Percentiles rank a stretch among this genome's conserved stretches.
phyloP scores from a whole-genome alignment of 2,113 vertebrate genomes.

The Corythornis vintsioides region DNA sequence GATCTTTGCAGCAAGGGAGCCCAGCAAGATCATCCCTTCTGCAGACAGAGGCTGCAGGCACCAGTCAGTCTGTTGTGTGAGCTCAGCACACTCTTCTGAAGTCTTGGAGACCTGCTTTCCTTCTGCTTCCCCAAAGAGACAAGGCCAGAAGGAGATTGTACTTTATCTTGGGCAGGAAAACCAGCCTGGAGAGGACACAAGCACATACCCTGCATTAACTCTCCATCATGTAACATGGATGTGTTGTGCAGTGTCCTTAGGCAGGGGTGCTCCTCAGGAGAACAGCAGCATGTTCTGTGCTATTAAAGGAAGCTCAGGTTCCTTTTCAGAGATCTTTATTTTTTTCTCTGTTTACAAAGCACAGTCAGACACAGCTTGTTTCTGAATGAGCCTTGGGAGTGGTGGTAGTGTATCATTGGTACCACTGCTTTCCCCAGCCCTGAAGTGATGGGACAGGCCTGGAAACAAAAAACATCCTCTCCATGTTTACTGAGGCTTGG shows the following conservation, averaged over 20 bases:
- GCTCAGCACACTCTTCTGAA: neutral
- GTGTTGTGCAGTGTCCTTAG: neutral
- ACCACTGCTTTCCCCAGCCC: neutral
- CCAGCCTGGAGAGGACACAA: neutral
- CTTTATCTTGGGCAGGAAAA: neutral
- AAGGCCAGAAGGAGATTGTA: neutral
- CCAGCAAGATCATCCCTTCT: neutral
- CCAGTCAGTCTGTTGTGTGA: neutral
- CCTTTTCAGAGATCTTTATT: neutral
- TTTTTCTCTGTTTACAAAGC: neutral
- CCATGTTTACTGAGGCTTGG: neutral
- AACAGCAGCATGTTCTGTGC: fast-evolving
- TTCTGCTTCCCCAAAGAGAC: neutral
- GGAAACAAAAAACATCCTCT: neutral
- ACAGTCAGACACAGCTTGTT: neutral
- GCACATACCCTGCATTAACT: neutral
- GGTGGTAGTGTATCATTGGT: neutral
- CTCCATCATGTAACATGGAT: neutral
- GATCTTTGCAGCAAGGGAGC: neutral
- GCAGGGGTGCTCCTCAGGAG: neutral
- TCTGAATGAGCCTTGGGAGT: neutral
- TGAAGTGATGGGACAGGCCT: neutral
- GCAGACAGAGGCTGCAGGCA: neutral
- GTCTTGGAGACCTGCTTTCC: neutral
- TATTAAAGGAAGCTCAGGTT: neutral